phyloP scores from a whole-genome alignment of 1,140 invertebrate genomes.

The Limonius californicus region DNA sequence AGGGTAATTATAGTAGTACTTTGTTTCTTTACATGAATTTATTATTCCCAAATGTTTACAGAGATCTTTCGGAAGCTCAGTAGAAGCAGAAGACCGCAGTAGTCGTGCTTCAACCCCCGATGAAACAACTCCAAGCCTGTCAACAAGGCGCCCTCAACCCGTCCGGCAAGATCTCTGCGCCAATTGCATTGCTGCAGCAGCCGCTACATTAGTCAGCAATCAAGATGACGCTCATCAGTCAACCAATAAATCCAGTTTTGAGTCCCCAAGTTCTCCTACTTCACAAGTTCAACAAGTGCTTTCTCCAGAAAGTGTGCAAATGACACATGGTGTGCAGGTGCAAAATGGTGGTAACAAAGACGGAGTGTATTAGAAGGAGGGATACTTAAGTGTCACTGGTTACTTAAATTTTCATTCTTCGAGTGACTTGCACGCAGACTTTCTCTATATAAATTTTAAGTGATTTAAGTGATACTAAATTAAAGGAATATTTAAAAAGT shows the following conservation, averaged over 20 bases:
- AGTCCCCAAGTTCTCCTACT: background rate
- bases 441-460: background rate
- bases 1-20: no score
- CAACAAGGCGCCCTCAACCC: conserved; percentile 14
- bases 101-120: conserved; percentile 56
- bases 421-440: no score
- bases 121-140: conserved; percentile 52
- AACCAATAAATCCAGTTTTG: background rate
- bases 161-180: conserved; percentile 35
- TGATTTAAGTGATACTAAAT: conserved; percentile 4
- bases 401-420: no score
- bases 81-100: conserved; percentile 49
- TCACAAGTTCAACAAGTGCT: conserved; percentile 5
- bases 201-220: conserved; percentile 17
- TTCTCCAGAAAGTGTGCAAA: background rate
- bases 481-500: no score
- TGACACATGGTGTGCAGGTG: conserved; percentile 7
- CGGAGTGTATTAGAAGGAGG: no score
- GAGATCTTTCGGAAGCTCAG: conserved; percentile 32
- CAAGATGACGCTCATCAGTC: conserved; percentile 1
- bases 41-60: no score
- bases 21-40: no score
- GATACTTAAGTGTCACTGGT: no score
- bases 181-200: conserved; percentile 33
- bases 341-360: background rate